These are phyloP conservation scores for Heliconius melpomene DNA, from an alignment of 1,140 invertebrate species.

Conservation along the genomic window DNA sequence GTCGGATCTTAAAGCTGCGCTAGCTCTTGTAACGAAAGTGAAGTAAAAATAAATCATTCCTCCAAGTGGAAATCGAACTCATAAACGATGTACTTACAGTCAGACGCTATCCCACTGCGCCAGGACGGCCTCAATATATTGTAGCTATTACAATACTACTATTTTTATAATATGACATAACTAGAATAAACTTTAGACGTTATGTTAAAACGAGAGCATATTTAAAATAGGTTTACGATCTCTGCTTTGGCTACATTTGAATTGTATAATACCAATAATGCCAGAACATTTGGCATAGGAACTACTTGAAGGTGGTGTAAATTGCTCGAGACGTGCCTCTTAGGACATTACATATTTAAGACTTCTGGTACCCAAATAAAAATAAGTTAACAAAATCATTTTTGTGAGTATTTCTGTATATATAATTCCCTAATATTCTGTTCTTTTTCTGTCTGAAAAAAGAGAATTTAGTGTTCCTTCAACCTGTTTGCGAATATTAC, in stretches of 20 bases:
- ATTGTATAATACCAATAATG: slow-evolving; percentile 19
- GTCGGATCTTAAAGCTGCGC: too few species aligned
- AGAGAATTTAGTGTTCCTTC: too few species aligned
- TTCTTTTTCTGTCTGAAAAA: too few species aligned
- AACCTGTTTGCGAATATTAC: too few species aligned
- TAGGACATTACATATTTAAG: neutral
- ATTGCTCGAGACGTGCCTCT: slow-evolving; percentile 10
- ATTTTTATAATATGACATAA: neutral
- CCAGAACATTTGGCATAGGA: slow-evolving; percentile 13
- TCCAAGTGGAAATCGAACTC: too few species aligned
- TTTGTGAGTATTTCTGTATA: too few species aligned
- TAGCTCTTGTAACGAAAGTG: too few species aligned
- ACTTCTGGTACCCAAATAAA: neutral
- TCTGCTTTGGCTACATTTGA: slow-evolving; percentile 15
- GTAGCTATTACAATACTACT: neutral
- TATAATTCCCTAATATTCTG: too few species aligned
- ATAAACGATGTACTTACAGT: too few species aligned
- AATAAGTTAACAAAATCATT: neutral
- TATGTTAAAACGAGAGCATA: neutral
- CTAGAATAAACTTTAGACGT: neutral
- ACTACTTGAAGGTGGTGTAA: slow-evolving; percentile 18
- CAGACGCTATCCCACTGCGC: too few species aligned
- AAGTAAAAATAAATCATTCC: too few species aligned
- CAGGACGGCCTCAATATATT: too few species aligned
- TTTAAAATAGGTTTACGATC: slow-evolving; percentile 6